Evolutionary conservation across 2,888 invertebrate genomes (phyloP).

Genomic region (Drosophila leonis): DNA sequence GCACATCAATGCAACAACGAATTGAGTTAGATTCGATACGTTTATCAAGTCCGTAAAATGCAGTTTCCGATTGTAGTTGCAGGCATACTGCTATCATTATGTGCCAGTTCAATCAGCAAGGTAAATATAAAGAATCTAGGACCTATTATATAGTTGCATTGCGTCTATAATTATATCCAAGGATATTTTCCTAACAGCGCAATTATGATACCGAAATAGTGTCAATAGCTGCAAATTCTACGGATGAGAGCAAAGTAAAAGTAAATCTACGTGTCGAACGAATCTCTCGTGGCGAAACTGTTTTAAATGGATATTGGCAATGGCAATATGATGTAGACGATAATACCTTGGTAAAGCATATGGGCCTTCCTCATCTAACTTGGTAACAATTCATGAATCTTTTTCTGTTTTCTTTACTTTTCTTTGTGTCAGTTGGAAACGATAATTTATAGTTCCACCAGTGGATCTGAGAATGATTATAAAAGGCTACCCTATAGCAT

Average conservation of each 20-base stretch:
- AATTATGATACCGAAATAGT: background rate
- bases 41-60: background rate
- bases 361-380: background rate
- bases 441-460: background rate
- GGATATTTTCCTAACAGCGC: slow-evolving; percentile 3
- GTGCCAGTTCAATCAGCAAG: background rate
- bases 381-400: background rate
- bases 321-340: slow-evolving; percentile 2
- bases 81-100: background rate
- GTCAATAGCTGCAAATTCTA: background rate
- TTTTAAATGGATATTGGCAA: background rate
- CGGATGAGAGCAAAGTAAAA: slow-evolving; percentile 6
- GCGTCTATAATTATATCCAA: background rate
- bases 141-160: background rate
- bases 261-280: background rate
- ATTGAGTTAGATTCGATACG: background rate
- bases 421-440: background rate
- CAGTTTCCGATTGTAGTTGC: background rate
- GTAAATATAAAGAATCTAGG: background rate
- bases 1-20: background rate
- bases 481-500: background rate
- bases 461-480: slow-evolving; percentile 1
- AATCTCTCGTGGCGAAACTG: background rate
- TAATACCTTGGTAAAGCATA: background rate
- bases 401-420: background rate